phyloP scores from a whole-genome alignment of 2,888 invertebrate genomes.

The Palloptera scutellata region DNA sequence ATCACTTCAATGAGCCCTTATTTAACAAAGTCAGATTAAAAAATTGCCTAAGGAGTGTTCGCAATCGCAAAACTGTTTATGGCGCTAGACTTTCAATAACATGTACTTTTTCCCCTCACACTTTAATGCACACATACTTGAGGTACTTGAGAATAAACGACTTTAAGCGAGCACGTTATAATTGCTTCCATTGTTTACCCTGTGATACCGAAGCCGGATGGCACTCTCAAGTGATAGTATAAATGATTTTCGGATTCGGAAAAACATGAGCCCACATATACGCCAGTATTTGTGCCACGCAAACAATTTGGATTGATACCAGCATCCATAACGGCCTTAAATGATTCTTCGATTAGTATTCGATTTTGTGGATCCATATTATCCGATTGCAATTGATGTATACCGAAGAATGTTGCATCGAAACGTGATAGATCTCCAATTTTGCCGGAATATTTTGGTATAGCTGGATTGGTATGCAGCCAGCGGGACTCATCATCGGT shows the following conservation, averaged over 20 bases:
- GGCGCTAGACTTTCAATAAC: too few relatives aligned
- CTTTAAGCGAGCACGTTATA: background rate
- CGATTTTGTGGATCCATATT: slow-evolving; percentile 82
- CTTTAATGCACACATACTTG: too few relatives aligned
- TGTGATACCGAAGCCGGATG: slow-evolving; percentile 65
- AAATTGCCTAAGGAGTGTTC: too few relatives aligned
- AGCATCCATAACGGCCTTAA: slow-evolving; percentile 81
- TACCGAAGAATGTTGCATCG: slow-evolving; percentile 79
- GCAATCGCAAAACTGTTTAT: too few relatives aligned
- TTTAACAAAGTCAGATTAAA: too few relatives aligned
- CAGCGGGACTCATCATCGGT: slow-evolving; percentile 81
- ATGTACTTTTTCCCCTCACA: too few relatives aligned
- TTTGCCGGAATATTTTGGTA: slow-evolving; percentile 78
- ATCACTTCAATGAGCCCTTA: too few relatives aligned
- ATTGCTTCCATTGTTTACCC: slow-evolving; percentile 67
- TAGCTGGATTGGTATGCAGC: slow-evolving; percentile 76
- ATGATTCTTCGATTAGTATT: slow-evolving; percentile 78
- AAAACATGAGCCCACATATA: slow-evolving; percentile 76
- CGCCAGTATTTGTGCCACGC: slow-evolving; percentile 75
- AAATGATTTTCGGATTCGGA: slow-evolving; percentile 78
- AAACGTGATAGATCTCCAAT: slow-evolving; percentile 75
- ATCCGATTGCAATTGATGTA: slow-evolving; percentile 78
- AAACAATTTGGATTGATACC: slow-evolving; percentile 74
- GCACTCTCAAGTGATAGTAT: slow-evolving; percentile 74
- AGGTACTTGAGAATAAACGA: too few relatives aligned